phyloP scores from a whole-genome alignment of 2,797 vertebrate genomes.

The Calcarius lapponicus region DNA sequence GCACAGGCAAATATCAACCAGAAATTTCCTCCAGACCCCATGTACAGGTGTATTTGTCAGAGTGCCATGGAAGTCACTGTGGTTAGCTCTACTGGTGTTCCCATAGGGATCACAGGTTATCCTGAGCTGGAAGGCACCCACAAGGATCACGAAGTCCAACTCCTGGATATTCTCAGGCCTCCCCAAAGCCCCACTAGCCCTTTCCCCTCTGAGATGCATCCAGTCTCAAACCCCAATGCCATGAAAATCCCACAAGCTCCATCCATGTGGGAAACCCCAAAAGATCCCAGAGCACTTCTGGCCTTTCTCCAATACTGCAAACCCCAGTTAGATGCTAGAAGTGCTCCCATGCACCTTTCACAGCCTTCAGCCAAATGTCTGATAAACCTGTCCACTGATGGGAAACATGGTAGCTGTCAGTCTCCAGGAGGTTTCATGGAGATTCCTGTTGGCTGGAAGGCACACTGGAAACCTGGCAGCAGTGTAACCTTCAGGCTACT shows the following conservation, averaged over 20 bases:
- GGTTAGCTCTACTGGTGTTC: neutral
- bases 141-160: neutral
- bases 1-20: neutral
- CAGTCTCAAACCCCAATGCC: neutral
- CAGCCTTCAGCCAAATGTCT: neutral
- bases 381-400: neutral
- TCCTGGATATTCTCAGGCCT: neutral
- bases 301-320: neutral
- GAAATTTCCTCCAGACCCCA: neutral
- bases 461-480: neutral
- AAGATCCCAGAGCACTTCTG: neutral
- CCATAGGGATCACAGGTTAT: neutral
- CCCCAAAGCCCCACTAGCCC: neutral
- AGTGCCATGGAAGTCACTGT: rapidly evolving
- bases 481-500: neutral
- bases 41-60: neutral
- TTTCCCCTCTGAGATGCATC: neutral
- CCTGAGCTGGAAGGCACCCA: neutral
- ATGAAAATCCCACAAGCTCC: neutral
- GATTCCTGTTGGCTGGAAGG: neutral
- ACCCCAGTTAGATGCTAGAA: neutral
- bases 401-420: neutral
- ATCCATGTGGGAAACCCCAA: neutral
- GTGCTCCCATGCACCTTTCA: neutral
- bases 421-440: neutral